Percentiles rank a stretch among this genome's conserved stretches.
Evolutionary conservation across 1,140 invertebrate species (phyloP).

Genomic region (Drosophila navojoa): DNA sequence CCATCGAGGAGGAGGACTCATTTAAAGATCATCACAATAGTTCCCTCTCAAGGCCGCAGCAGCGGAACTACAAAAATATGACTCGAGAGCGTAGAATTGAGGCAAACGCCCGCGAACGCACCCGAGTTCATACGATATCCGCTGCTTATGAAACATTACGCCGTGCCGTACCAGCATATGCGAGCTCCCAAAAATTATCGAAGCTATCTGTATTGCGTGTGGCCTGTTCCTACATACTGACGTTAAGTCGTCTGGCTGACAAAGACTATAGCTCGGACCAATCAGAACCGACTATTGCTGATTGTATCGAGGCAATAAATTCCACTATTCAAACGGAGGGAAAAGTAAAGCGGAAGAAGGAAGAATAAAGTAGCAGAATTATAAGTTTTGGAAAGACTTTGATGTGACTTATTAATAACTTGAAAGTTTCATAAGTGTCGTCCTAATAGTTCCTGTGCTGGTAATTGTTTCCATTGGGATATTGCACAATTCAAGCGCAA

Average conservation of each 20-base stretch:
- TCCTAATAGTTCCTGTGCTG: constrained; percentile 43
- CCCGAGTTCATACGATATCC: constrained; percentile 96
- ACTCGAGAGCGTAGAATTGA: constrained; percentile 95
- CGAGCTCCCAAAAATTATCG: constrained; percentile 96
- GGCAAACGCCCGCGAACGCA: constrained; percentile 95
- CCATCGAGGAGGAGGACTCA: constrained; percentile 26
- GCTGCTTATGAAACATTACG: constrained; percentile 96
- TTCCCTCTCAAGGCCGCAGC: constrained; percentile 85
- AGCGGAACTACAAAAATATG: constrained; percentile 98
- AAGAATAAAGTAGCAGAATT: constrained; percentile 85
- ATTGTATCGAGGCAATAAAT: constrained; percentile 93
- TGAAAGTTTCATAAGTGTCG: constrained; percentile 17
- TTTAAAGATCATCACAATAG: constrained; percentile 12
- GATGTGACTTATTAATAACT: constrained; percentile 24
- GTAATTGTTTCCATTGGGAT: constrained; percentile 12
- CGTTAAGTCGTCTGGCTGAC: constrained; percentile 89
- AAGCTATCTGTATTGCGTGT: constrained; percentile 96
- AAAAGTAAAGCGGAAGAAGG: constrained; percentile 93
- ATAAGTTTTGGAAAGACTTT: constrained; percentile 34
- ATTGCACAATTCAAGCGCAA: constrained; percentile 17
- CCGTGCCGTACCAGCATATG: constrained; percentile 93
- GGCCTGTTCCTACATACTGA: constrained; percentile 95
- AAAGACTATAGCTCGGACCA: constrained; percentile 86
- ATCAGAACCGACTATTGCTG: constrained; percentile 86
- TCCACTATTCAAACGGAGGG: constrained; percentile 96